Evolutionary conservation across 2,113 vertebrate genomes (phyloP), one percentile per base, ranked within the genome.

Genomic region (Calyptomena viridis): DNA sequence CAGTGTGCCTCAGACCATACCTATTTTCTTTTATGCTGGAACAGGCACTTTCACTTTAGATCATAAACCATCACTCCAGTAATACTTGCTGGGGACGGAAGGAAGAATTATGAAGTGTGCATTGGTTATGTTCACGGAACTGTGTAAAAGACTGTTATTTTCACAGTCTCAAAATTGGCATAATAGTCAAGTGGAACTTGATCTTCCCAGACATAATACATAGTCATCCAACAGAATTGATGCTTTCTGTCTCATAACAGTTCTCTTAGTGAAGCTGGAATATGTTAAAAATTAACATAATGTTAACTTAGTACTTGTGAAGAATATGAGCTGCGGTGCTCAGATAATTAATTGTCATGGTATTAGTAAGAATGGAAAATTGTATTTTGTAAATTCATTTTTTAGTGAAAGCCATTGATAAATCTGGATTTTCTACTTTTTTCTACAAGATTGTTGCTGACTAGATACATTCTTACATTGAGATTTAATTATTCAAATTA

Each of bases 301-400:
- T 66, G 37, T 55, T 79, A 64, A 27, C 8, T 55, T 87, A 39
- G 9, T 56, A 30, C 24, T 87, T 75, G 25, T 0, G 1, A 82
- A 33, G 16, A 60, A 56, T 60, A 44, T 0, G 0, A 47, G 22
- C 24, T 66, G 33, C 67, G 76, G 3, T 78, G 27, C 22, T 67
- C 39, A 67, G 35, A 14, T 66, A 55, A 50, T 80, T n/a, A 42
- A 28, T 63, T 74, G 12, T 28, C 25, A 17, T n/a, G 7, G 6
- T 50, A 66, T 47, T 83, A 60, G 39, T 73, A 73, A 76, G 40
- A 60, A 78, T 67, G 19, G 67, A 81, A 63, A 89, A 71, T 7
- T 44, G 6, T 8, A 12, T 42, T 69, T 46, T 62, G 5, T 42
- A 50, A 62, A 46, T 74, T 56, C 8, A 56, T 60, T 35, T 59